Evolutionary conservation across 2,797 vertebrate species (phyloP).

Genomic region (Poecilia wingei): DNA sequence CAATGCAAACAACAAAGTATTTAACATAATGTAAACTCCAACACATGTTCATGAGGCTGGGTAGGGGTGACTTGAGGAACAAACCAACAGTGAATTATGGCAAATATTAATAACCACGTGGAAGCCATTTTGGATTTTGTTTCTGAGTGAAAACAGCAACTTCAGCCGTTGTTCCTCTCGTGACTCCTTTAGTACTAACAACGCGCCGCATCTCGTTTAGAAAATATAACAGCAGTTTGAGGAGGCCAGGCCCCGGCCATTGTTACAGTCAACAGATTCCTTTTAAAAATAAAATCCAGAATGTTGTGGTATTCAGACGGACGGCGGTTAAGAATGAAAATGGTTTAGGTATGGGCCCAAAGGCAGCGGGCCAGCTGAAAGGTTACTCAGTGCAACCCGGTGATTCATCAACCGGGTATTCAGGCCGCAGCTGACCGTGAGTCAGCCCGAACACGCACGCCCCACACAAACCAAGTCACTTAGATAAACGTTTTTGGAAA

Average conservation of each 20-base stretch:
- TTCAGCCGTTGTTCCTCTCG: not conserved
- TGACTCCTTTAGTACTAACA: not conserved
- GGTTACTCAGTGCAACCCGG: slow-evolving; percentile 60
- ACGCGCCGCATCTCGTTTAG: not conserved
- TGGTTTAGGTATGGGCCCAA: slow-evolving; percentile 30
- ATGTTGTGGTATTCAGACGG: slow-evolving; percentile 5
- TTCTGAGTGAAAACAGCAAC: not conserved
- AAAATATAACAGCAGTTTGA: not conserved
- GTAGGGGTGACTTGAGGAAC: no score
- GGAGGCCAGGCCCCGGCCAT: not conserved
- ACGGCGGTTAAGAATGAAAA: slow-evolving; percentile 29
- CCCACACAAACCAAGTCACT: slow-evolving; percentile 15
- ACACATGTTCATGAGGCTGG: not conserved
- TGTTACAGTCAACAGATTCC: slow-evolving; percentile 4
- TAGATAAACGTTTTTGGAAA: slow-evolving; percentile 6
- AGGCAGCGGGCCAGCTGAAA: slow-evolving; percentile 49
- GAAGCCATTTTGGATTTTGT: not conserved
- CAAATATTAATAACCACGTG: not conserved
- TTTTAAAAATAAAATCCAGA: slow-evolving; percentile 21
- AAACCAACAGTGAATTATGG: not conserved
- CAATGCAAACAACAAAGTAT: not conserved
- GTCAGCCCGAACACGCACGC: slow-evolving; percentile 37
- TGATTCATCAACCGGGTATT: slow-evolving; percentile 66
- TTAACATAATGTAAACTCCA: not conserved
- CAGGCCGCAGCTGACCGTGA: slow-evolving; percentile 64